Evolutionary conservation across 2,888 invertebrate genomes (phyloP).

Genomic region (Disparrhopalites patrizii): DNA sequence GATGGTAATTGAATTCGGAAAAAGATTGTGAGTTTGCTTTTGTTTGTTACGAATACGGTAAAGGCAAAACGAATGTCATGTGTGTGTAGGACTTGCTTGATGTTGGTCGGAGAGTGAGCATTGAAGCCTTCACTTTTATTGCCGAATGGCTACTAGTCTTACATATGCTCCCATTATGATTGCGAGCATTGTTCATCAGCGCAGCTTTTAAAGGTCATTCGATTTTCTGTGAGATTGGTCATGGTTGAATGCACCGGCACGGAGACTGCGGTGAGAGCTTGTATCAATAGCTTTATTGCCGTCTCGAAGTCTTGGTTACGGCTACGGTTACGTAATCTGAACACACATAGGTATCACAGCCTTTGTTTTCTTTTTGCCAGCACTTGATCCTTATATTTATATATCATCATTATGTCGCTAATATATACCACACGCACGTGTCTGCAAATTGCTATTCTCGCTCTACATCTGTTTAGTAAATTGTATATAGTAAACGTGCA

Average conservation of each 20-base stretch:
- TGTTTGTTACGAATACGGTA: too few species aligned
- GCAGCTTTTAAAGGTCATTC: conserved; percentile 21
- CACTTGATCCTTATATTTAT: not conserved
- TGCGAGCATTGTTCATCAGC: too few species aligned
- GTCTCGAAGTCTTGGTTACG: conserved; percentile 16
- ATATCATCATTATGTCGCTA: not conserved
- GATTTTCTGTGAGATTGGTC: not conserved
- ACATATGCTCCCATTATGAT: too few species aligned
- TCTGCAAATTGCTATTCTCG: not conserved
- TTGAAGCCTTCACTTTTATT: too few species aligned
- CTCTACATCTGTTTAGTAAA: too few species aligned
- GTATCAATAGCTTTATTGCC: conserved; percentile 1
- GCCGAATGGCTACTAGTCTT: too few species aligned
- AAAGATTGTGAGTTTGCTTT: too few species aligned
- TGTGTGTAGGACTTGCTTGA: not conserved
- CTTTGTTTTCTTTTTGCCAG: not conserved
- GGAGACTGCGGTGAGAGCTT: conserved; percentile 15
- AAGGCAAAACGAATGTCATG: too few species aligned
- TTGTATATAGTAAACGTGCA: too few species aligned
- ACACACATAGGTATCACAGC: not conserved
- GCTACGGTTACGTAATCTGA: conserved; percentile 2
- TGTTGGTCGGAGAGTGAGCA: too few species aligned
- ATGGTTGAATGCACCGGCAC: conserved; percentile 20
- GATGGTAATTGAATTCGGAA: too few species aligned
- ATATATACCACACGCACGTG: not conserved